These are phyloP conservation scores for Calycopis cecrops DNA, from an alignment of 1,140 invertebrate species.

Conservation along the genomic window DNA sequence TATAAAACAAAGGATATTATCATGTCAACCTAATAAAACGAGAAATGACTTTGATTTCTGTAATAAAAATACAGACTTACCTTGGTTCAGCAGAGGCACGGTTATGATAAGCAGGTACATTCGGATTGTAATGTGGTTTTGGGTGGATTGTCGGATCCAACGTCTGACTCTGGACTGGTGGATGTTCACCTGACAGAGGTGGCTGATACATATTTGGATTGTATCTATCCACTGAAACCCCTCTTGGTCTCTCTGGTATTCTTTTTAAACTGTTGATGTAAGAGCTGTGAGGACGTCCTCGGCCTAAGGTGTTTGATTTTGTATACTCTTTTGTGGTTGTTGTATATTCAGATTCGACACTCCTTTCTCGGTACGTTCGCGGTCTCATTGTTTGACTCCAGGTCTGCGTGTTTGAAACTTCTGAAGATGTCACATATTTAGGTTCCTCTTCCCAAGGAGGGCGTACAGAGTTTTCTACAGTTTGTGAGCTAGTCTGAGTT, in stretches of 20 bases:
- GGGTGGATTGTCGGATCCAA: conserved; percentile 45
- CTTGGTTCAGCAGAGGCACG: conserved; percentile 67
- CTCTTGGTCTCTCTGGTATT: conserved; percentile 49
- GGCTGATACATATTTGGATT: conserved; percentile 59
- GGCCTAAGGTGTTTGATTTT: conserved; percentile 57
- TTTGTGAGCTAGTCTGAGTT: conserved; percentile 42
- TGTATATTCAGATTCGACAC: conserved; percentile 60
- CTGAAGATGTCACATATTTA: conserved; percentile 44
- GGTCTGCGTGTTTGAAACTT: conserved; percentile 39
- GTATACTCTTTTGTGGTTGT: conserved; percentile 60
- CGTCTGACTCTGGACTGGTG: conserved; percentile 53
- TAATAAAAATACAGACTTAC: conserved; percentile 34
- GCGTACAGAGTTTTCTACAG: conserved; percentile 44
- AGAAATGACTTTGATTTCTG: too few relatives aligned
- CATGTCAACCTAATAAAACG: too few relatives aligned
- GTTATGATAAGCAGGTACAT: conserved; percentile 57
- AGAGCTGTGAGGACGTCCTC: conserved; percentile 54
- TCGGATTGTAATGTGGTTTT: conserved; percentile 59
- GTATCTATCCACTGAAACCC: conserved; percentile 66
- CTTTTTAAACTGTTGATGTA: conserved; percentile 39
- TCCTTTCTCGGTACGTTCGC: conserved; percentile 62
- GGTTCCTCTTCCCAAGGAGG: conserved; percentile 59
- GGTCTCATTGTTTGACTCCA: conserved; percentile 71
- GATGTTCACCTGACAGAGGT: conserved; percentile 54
- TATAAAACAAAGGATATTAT: neutral